Evolutionary conservation across 2,888 invertebrate species (phyloP).

Genomic region (Sipha maydis): DNA sequence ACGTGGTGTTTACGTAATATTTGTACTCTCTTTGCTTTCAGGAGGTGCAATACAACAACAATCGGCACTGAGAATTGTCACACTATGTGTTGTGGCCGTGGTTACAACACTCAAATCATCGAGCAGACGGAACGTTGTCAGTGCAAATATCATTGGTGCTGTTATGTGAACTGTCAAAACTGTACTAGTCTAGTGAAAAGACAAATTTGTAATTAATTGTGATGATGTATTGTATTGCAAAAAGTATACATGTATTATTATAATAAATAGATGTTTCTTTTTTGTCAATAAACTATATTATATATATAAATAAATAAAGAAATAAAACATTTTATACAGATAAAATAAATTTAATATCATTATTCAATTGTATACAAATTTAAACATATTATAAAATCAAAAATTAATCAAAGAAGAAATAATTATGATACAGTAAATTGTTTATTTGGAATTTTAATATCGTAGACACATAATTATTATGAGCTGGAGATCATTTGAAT

Average conservation of each 20-base stretch:
- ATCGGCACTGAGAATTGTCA: constrained; percentile 78
- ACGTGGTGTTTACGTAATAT: background rate
- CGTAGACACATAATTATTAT: constrained; percentile 18
- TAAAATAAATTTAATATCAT: constrained; percentile 11
- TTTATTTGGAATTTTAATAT: constrained; percentile 32
- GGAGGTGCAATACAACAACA: constrained; percentile 78
- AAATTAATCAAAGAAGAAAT: constrained; percentile 17
- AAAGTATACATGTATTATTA: background rate
- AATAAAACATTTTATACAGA: background rate
- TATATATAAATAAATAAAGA: background rate
- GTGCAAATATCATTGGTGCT: constrained; percentile 88
- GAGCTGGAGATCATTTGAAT: constrained; percentile 58
- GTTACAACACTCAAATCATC: constrained; percentile 76
- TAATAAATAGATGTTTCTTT: background rate
- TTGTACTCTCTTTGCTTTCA: constrained; percentile 67
- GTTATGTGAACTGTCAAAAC: constrained; percentile 87
- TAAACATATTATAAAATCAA: constrained; percentile 27
- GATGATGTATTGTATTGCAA: background rate
- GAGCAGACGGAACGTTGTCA: constrained; percentile 80
- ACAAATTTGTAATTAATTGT: constrained; percentile 68
- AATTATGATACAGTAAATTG: constrained; percentile 17
- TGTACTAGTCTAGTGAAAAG: constrained; percentile 86
- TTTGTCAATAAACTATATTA: background rate
- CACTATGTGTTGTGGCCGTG: constrained; percentile 86
- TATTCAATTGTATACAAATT: background rate